Percentiles rank a stretch among this genome's conserved stretches.
These are phyloP conservation scores for Scrobipalpa atriplicella DNA, from an alignment of 2,888 invertebrate genomes.

Conservation along the genomic window DNA sequence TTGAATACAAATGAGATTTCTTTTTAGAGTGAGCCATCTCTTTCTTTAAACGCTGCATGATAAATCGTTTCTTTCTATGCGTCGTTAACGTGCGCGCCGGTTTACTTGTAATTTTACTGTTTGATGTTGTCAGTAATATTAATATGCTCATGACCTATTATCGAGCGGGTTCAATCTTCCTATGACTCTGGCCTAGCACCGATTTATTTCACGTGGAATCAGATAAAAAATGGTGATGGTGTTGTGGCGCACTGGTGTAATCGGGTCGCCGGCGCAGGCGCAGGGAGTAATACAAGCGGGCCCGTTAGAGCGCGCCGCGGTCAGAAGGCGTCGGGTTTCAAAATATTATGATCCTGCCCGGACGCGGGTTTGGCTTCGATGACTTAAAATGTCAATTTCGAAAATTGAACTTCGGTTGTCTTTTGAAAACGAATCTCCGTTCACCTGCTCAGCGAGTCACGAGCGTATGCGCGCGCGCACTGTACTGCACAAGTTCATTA, in stretches of 20 bases:
- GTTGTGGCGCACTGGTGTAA: conserved; percentile 41
- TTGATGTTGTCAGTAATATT: conserved; percentile 77
- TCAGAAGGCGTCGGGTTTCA: conserved; percentile 61
- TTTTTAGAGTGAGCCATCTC: conserved; percentile 73
- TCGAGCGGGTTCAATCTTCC: conserved; percentile 69
- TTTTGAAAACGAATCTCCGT: conserved; percentile 45
- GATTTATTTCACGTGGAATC: conserved; percentile 69
- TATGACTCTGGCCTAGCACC: conserved; percentile 46
- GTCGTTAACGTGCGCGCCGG: conserved; percentile 70
- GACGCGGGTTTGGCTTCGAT: conserved; percentile 41
- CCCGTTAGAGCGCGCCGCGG: conserved; percentile 26
- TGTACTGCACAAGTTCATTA: conserved; percentile 44
- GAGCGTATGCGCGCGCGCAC: conserved; percentile 46
- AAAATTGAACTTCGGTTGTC: conserved; percentile 48
- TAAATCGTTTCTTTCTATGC: conserved; percentile 72
- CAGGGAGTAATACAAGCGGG: conserved; percentile 25
- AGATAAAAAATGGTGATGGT: conserved; percentile 67
- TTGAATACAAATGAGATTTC: conserved; percentile 76
- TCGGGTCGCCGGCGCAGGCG: conserved; percentile 35
- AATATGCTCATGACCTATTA: conserved; percentile 77
- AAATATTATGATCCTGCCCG: conserved; percentile 66
- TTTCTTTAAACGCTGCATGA: conserved; percentile 69
- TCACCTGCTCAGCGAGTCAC: conserved; percentile 62
- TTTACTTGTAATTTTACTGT: conserved; percentile 72
- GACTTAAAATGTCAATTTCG: conserved; percentile 55